phyloP scores from a whole-genome alignment of 2,797 vertebrate species.

The Muscicapa comitata region DNA sequence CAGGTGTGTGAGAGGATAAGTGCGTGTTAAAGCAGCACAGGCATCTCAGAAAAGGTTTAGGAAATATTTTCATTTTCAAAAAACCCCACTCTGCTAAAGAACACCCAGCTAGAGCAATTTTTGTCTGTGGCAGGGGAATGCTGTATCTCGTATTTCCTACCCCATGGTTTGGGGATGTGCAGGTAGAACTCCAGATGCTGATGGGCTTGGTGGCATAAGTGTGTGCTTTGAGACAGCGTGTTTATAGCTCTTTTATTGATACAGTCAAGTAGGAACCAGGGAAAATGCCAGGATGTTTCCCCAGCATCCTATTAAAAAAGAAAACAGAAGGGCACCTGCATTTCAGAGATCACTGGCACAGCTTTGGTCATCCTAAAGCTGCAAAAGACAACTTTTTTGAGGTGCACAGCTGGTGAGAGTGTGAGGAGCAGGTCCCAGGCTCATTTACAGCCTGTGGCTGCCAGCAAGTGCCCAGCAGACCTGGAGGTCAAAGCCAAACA shows the following conservation, averaged over 20 bases:
- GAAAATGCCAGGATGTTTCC: not conserved
- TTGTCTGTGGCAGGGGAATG: not conserved
- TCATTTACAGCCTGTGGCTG: fast-evolving
- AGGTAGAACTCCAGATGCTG: not conserved
- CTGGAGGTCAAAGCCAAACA: not conserved
- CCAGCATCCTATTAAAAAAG: not conserved
- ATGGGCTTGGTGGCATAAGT: not conserved
- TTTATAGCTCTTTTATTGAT: not conserved
- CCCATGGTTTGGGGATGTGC: not conserved
- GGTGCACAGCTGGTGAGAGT: not conserved
- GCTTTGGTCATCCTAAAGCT: not conserved
- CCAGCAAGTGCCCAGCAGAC: fast-evolving
- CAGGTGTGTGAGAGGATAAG: conserved; percentile 35
- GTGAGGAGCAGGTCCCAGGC: not conserved
- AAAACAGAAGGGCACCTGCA: not conserved
- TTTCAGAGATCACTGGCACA: not conserved
- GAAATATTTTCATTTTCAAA: not conserved
- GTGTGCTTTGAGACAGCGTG: not conserved
- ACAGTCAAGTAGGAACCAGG: not conserved
- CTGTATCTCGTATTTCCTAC: not conserved
- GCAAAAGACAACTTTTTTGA: not conserved
- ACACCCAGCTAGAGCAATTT: not conserved
- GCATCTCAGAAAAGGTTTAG: not conserved
- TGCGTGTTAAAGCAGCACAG: not conserved
- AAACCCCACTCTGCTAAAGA: not conserved